Evolutionary conservation across 1,140 invertebrate species (phyloP).

Genomic region (Planococcus citri): DNA sequence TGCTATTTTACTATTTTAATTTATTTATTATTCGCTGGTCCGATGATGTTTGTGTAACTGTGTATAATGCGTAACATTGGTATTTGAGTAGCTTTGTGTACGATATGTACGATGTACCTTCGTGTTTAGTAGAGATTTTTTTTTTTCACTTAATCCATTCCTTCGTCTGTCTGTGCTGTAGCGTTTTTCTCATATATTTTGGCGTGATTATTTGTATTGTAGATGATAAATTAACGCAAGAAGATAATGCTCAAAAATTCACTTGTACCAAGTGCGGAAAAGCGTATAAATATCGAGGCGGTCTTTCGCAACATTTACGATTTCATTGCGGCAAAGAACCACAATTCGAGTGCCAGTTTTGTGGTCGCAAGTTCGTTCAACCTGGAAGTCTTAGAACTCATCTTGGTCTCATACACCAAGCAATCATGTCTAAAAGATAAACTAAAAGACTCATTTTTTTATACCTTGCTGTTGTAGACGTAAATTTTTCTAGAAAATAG

Average conservation of each 20-base stretch:
- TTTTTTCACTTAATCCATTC: not conserved
- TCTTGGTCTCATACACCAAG: not conserved
- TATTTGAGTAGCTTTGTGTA: too few species aligned
- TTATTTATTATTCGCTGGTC: too few species aligned
- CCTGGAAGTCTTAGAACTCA: slow-evolving; percentile 9
- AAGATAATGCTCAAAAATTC: not conserved
- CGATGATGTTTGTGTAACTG: too few species aligned
- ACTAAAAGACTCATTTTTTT: not conserved
- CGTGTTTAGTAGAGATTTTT: too few species aligned
- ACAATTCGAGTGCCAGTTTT: slow-evolving; percentile 41
- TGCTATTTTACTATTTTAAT: too few species aligned
- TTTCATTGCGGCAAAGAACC: slow-evolving; percentile 45
- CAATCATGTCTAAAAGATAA: not conserved
- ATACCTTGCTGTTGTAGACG: not conserved
- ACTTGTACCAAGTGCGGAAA: slow-evolving; percentile 34
- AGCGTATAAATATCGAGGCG: slow-evolving; percentile 39
- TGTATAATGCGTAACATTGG: too few species aligned
- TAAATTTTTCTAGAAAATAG: not conserved
- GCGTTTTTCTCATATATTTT: too few species aligned
- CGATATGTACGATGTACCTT: too few species aligned
- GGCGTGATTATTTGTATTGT: not conserved
- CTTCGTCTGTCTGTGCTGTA: not conserved
- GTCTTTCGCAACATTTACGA: slow-evolving; percentile 34
- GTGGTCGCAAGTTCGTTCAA: slow-evolving; percentile 4
- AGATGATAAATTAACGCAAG: not conserved